phyloP scores from a whole-genome alignment of 2,888 invertebrate genomes.

The Agonopterix heracliana region DNA sequence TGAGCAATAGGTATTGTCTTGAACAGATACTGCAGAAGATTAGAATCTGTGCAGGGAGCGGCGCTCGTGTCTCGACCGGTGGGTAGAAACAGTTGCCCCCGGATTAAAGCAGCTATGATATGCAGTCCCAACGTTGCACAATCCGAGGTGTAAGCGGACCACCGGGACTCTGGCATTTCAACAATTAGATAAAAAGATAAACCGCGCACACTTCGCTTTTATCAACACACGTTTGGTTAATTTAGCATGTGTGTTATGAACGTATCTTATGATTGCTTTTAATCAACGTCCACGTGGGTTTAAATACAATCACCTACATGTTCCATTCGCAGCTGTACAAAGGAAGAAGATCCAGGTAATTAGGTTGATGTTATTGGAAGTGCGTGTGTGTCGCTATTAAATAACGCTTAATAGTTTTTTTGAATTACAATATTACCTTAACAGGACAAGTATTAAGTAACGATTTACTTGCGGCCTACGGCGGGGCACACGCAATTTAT shows the following conservation, averaged over 20 bases:
- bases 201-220: slow-evolving; percentile 6
- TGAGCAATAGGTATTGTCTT: slow-evolving; percentile 46
- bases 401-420: slow-evolving; percentile 26
- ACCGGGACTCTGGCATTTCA: slow-evolving; percentile 34
- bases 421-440: slow-evolving; percentile 22
- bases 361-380: slow-evolving; percentile 16
- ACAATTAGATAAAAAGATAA: slow-evolving; percentile 41
- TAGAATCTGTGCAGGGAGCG: slow-evolving; percentile 32
- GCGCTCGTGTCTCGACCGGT: slow-evolving; percentile 7
- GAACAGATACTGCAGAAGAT: slow-evolving; percentile 14
- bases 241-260: not conserved
- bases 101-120: slow-evolving; percentile 43
- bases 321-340: slow-evolving; percentile 4
- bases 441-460: slow-evolving; percentile 25
- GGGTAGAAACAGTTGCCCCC: slow-evolving; percentile 21
- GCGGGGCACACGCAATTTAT: slow-evolving; percentile 33
- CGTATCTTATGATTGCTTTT: not conserved
- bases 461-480: slow-evolving; percentile 30
- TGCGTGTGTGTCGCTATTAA: slow-evolving; percentile 29
- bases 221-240: not conserved
- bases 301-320: not conserved
- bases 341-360: slow-evolving; percentile 1
- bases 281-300: not conserved
- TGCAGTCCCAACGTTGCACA: slow-evolving; percentile 41
- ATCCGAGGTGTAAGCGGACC: slow-evolving; percentile 33